Percentiles rank a stretch among this genome's conserved stretches.
Evolutionary conservation across 2,888 invertebrate genomes (phyloP).

Genomic region (Nasonia oneida): DNA sequence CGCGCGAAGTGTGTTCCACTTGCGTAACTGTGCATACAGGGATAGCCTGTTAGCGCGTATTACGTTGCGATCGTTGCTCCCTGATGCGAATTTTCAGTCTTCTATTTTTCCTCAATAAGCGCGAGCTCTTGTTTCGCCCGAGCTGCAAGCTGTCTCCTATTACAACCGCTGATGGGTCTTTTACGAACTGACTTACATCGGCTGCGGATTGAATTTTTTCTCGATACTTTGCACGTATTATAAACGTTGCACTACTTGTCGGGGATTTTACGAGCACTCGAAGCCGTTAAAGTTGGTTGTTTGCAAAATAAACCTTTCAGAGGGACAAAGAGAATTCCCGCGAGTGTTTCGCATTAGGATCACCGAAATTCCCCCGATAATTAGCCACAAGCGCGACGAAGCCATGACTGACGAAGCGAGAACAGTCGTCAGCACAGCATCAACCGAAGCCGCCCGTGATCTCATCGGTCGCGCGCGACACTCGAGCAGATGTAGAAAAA

Average conservation of each 20-base stretch:
- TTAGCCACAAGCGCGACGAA: slow-evolving; percentile 20
- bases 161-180: slow-evolving; percentile 43
- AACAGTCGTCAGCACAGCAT: not conserved
- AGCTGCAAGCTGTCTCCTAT: slow-evolving; percentile 40
- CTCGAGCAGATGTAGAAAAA: slow-evolving; percentile 50
- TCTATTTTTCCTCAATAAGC: slow-evolving; percentile 40
- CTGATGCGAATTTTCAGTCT: slow-evolving; percentile 4
- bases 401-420: slow-evolving; percentile 42
- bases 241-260: not conserved
- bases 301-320: not conserved
- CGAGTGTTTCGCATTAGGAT: not conserved
- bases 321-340: not conserved
- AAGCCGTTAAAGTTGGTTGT: not conserved
- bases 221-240: not conserved
- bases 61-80: not conserved
- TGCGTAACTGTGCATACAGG: not conserved
- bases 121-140: slow-evolving; percentile 34
- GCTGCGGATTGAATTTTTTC: not conserved
- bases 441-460: slow-evolving; percentile 36
- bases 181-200: slow-evolving; percentile 36
- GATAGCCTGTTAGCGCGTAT: not conserved
- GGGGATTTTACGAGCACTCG: not conserved
- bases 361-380: not conserved
- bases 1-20: not conserved
- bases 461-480: slow-evolving; percentile 29